Conservation (phyloP, 2,113 vertebrate species). For the Bufo gargarizans region DNA sequence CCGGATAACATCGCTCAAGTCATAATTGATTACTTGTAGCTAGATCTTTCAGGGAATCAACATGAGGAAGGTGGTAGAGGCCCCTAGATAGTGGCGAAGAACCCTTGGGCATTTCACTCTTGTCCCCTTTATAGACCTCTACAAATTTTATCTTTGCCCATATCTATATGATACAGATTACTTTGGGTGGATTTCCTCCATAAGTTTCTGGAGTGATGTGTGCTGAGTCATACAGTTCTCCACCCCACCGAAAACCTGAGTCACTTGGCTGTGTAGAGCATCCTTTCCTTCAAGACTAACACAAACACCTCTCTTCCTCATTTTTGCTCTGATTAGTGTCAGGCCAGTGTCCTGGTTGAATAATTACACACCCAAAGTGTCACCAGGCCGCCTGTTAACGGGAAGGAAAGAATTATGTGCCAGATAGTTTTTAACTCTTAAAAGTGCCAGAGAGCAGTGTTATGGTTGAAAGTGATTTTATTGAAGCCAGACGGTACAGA, state of each 20-base stretch:
- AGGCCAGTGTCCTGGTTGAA: not conserved
- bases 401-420: not conserved
- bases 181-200: not conserved
- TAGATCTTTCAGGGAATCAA: not conserved
- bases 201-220: not conserved
- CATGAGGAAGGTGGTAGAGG: not conserved
- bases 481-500: not conserved
- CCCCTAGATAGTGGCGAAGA: no score
- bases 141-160: not conserved
- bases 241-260: not conserved
- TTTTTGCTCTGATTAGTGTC: conserved; percentile 5
- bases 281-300: not conserved
- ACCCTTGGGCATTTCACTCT: no score
- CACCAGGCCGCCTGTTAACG: not conserved
- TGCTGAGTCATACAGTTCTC: not conserved
- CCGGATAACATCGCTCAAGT: no score
- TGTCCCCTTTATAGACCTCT: not conserved
- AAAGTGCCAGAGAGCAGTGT: not conserved
- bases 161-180: not conserved
- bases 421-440: conserved; percentile 1
- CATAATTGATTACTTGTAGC: not conserved
- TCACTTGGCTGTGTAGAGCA: not conserved
- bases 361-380: conserved; percentile 30
- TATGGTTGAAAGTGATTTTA: not conserved
- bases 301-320: conserved; percentile 27